A percentile compares a stretch with the other conserved stretches of the same genome.
Evolutionary conservation across 2,797 vertebrate genomes (phyloP).

Genomic region (Pterois miles): DNA sequence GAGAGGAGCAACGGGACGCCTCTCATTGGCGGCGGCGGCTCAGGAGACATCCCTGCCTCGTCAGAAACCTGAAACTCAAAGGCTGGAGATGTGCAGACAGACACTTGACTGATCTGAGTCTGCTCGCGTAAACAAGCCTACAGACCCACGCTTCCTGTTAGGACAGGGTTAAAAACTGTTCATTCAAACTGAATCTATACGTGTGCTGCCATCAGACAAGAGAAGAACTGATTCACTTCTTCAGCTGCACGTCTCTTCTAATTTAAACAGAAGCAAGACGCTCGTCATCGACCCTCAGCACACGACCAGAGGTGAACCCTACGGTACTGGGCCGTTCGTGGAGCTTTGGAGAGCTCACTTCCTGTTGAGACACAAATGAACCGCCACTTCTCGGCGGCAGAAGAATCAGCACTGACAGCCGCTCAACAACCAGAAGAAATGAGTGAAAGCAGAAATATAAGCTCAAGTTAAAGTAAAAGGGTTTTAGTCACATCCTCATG

Average conservation of each 20-base stretch:
- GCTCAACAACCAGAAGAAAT: background rate
- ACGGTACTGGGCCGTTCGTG: background rate
- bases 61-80: slow-evolving; percentile 18
- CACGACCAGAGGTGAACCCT: background rate
- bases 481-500: background rate
- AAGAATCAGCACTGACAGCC: background rate
- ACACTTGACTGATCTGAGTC: no score
- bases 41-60: slow-evolving; percentile 1
- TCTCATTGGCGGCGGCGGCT: slow-evolving; percentile 12
- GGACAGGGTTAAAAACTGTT: no score
- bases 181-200: no score
- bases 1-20: slow-evolving; percentile 53
- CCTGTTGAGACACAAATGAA: background rate
- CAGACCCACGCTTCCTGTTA: no score
- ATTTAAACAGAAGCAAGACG: background rate
- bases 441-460: background rate
- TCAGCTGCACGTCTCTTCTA: background rate
- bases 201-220: background rate
- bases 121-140: no score
- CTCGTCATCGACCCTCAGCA: background rate
- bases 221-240: background rate
- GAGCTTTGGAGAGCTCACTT: background rate
- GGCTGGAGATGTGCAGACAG: background rate
- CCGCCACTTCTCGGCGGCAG: background rate
- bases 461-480: background rate